A percentile compares a stretch with the other conserved stretches of the same genome.
These are phyloP conservation scores for Coendou prehensilis DNA, from an alignment of 2,797 vertebrate genomes.

Conservation along the genomic window DNA sequence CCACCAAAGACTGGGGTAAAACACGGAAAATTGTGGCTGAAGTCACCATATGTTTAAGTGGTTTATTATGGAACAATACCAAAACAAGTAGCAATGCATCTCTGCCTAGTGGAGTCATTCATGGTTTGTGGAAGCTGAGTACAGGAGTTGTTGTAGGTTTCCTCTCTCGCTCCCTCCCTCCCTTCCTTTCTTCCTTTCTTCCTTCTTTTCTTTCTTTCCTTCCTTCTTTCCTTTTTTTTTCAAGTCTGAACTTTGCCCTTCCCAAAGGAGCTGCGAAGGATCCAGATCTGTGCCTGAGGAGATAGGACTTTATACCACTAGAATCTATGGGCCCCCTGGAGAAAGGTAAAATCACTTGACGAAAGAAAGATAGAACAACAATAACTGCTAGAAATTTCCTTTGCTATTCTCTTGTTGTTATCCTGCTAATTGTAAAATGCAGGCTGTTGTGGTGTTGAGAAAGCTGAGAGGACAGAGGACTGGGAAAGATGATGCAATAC, in stretches of 20 bases:
- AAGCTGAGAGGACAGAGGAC: not conserved
- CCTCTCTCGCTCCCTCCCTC: not conserved
- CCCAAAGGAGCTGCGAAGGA: not conserved
- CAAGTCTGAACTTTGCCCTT: conserved; percentile 51
- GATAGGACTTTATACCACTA: not conserved
- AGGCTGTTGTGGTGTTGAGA: not conserved
- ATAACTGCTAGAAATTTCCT: not conserved
- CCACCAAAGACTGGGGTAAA: not conserved
- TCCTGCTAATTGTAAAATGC: not conserved
- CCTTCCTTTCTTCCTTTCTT: not conserved
- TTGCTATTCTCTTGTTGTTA: not conserved
- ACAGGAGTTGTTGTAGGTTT: not conserved
- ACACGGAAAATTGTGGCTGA: not conserved
- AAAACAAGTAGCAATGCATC: not conserved
- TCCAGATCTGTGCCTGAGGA: not conserved
- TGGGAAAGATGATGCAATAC: not conserved
- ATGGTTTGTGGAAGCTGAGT: not conserved
- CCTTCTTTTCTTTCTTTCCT: not conserved
- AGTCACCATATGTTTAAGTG: not conserved
- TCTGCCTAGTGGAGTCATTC: not conserved
- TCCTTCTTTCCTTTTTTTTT: not conserved
- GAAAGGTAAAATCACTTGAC: not conserved
- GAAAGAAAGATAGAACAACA: not conserved
- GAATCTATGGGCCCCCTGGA: not conserved
- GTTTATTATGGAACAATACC: not conserved